These are phyloP conservation scores for Drosophila buzzatii DNA, from an alignment of 2,888 invertebrate genomes.

Conservation along the genomic window DNA sequence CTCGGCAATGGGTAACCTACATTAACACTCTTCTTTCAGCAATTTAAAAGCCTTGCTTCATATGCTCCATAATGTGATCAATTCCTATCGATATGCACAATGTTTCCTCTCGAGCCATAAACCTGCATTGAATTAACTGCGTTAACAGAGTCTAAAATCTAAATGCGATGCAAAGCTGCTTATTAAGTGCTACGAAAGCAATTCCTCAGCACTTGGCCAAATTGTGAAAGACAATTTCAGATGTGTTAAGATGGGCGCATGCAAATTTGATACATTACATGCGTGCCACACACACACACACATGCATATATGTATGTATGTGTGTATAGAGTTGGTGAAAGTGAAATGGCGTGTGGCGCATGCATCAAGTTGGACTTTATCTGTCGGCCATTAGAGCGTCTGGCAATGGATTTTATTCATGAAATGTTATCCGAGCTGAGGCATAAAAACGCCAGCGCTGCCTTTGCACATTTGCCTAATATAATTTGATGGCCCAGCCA, in stretches of 20 bases:
- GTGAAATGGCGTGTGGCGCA: conserved; percentile 16
- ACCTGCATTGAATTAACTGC: neutral
- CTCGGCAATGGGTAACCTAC: neutral
- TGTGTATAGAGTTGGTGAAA: neutral
- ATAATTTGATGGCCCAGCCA: conserved; percentile 62
- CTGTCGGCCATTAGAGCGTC: conserved; percentile 54
- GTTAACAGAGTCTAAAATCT: neutral
- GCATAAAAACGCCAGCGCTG: conserved; percentile 36
- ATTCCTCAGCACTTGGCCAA: neutral
- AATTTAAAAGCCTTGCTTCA: neutral
- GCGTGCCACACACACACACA: neutral
- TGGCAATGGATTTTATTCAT: conserved; percentile 55
- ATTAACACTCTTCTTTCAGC: neutral
- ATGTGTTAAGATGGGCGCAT: neutral
- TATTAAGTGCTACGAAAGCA: neutral
- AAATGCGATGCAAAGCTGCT: neutral
- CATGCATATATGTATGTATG: neutral
- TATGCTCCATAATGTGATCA: neutral
- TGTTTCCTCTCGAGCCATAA: neutral
- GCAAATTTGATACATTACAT: conserved; percentile 3
- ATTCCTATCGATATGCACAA: neutral
- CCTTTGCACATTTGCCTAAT: conserved; percentile 58
- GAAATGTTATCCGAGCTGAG: conserved; percentile 46
- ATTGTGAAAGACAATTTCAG: neutral
- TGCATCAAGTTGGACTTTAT: conserved; percentile 48